A percentile compares a stretch with the other conserved stretches of the same genome.
Evolutionary conservation across 2,113 vertebrate genomes (phyloP).

Genomic region (Tonatia bakeri): DNA sequence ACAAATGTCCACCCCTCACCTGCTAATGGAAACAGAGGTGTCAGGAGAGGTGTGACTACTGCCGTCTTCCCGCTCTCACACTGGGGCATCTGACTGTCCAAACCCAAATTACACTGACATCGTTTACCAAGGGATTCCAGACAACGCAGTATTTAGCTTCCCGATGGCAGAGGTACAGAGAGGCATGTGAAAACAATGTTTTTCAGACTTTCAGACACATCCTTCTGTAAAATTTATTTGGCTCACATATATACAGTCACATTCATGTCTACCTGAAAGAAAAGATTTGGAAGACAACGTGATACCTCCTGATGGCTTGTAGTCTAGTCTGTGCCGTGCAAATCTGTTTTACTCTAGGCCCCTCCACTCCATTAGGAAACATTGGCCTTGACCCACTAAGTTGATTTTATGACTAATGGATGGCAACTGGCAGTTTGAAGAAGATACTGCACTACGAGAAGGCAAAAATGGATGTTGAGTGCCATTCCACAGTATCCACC

Average conservation of each 20-base stretch:
- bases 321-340: background rate
- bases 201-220: background rate
- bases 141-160: background rate
- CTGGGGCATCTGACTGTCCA: background rate
- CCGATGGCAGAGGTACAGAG: background rate
- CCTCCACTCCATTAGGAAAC: background rate
- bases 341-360: background rate
- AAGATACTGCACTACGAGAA: background rate
- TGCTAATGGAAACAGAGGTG: background rate
- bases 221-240: background rate
- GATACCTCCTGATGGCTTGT: background rate
- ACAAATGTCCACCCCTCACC: background rate
- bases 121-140: background rate
- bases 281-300: background rate
- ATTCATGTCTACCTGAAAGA: background rate
- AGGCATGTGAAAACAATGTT: background rate
- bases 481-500: background rate
- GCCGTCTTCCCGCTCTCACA: background rate
- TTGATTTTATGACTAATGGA: constrained; percentile 6
- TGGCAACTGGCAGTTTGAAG: background rate
- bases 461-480: background rate
- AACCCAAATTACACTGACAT: background rate
- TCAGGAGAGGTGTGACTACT: background rate
- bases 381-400: background rate
- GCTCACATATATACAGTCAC: background rate